Conservation (phyloP, 2,888 invertebrate genomes). For the Tethea ocularis region DNA sequence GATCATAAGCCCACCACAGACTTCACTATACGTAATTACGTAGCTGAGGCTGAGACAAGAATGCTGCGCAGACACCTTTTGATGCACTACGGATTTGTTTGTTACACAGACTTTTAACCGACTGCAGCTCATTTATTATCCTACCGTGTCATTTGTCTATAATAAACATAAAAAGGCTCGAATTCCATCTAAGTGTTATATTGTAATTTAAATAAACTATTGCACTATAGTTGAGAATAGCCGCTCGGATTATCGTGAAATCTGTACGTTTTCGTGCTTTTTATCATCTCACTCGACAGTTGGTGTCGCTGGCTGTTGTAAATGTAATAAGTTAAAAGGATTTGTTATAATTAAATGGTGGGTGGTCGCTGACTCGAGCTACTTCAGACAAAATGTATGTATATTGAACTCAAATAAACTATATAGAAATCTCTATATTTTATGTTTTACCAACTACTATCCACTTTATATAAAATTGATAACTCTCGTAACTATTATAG, state of each 20-base stretch:
- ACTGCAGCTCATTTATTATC: constrained; percentile 19
- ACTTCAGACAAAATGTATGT: not conserved
- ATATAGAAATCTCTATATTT: not conserved
- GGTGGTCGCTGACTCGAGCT: constrained; percentile 3
- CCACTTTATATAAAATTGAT: too few species aligned
- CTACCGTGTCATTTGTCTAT: constrained; percentile 30
- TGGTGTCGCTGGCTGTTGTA: not conserved
- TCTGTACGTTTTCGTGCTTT: constrained; percentile 8
- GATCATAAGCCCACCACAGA: constrained; percentile 16
- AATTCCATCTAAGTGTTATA: not conserved
- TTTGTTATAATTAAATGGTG: constrained; percentile 4
- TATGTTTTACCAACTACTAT: too few species aligned
- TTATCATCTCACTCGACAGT: constrained; percentile 3
- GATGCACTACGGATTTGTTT: constrained; percentile 1
- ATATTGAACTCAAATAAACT: not conserved
- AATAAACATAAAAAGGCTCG: constrained; percentile 22
- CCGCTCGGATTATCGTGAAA: not conserved
- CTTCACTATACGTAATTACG: constrained; percentile 32
- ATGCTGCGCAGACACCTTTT: constrained; percentile 18
- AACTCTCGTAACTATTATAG: too few species aligned
- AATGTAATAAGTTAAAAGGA: constrained; percentile 3
- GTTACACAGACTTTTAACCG: constrained; percentile 5
- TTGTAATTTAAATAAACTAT: not conserved
- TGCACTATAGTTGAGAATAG: not conserved
- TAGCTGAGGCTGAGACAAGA: constrained; percentile 17